Evolutionary conservation across 2,888 invertebrate species (phyloP).

Genomic region (Suillia variegata): DNA sequence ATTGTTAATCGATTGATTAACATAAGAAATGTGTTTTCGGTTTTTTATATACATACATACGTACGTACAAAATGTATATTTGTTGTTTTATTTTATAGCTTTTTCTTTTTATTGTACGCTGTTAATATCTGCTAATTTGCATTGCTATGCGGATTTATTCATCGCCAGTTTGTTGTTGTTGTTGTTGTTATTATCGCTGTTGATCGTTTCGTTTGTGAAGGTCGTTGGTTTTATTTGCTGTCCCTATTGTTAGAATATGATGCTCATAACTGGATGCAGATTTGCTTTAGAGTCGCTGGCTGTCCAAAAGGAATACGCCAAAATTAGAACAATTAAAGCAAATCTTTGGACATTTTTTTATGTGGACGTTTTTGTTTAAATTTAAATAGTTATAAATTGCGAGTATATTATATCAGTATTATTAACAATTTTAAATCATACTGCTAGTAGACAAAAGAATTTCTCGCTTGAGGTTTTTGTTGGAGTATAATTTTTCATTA

Average conservation of each 20-base stretch:
- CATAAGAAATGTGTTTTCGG: constrained; percentile 47
- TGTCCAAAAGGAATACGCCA: background rate
- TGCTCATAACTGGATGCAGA: background rate
- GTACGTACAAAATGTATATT: background rate
- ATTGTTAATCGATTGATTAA: constrained; percentile 27
- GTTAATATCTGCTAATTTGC: constrained; percentile 36
- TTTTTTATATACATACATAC: background rate
- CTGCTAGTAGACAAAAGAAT: too few species aligned
- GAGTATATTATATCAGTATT: too few species aligned
- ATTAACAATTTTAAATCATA: too few species aligned
- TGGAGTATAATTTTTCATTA: too few species aligned
- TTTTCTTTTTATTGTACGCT: constrained; percentile 6
- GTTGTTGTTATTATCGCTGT: constrained; percentile 7
- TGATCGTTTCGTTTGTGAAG: constrained; percentile 39
- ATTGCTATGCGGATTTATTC: constrained; percentile 48
- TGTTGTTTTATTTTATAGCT: constrained; percentile 11
- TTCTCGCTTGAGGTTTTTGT: too few species aligned
- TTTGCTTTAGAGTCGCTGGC: background rate
- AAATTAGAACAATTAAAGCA: background rate
- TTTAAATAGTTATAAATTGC: background rate
- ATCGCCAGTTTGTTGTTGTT: background rate
- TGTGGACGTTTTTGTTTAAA: background rate
- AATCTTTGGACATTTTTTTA: background rate
- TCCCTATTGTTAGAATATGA: background rate
- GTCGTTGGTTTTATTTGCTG: constrained; percentile 34